Percentiles rank a stretch among this genome's conserved stretches.
Conservation (phyloP, 2,797 vertebrate genomes). For the Trachurus trachurus region DNA sequence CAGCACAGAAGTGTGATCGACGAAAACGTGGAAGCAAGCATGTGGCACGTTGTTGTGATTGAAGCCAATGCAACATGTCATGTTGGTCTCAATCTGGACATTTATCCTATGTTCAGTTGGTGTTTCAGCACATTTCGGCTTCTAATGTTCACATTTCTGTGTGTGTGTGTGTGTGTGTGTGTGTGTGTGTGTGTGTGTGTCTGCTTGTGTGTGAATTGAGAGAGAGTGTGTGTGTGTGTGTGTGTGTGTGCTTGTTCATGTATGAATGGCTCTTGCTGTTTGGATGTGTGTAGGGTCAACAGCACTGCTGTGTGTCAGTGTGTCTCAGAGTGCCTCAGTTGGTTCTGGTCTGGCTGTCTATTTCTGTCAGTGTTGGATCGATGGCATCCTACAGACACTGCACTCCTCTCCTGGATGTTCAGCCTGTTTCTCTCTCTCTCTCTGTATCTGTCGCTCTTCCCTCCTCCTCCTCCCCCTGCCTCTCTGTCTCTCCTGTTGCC, state of each 20-base stretch:
- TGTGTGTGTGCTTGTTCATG: conserved; percentile 13
- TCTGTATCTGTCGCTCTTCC: conserved; percentile 21
- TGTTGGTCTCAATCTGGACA: neutral
- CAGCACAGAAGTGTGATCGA: neutral
- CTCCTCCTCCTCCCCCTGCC: conserved; percentile 32
- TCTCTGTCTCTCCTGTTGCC: conserved; percentile 21
- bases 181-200: conserved; percentile 2
- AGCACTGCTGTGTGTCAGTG: conserved; percentile 48
- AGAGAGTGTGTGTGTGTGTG: neutral
- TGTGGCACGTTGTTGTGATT: neutral
- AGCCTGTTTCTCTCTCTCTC: conserved; percentile 51
- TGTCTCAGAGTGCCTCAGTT: conserved; percentile 43
- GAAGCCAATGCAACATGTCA: neutral
- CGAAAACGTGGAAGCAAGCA: neutral
- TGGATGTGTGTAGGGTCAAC: conserved; percentile 42
- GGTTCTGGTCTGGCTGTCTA: conserved; percentile 66
- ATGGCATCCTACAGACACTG: conserved; percentile 67
- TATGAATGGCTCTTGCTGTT: conserved; percentile 38
- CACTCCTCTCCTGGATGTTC: conserved; percentile 59
- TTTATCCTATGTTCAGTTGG: neutral
- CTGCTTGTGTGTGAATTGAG: conserved; percentile 2
- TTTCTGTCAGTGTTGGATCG: conserved; percentile 70
- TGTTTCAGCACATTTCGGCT: neutral
- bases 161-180: neutral
- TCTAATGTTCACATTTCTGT: neutral